Evolutionary conservation across 2,888 invertebrate species (phyloP).

Genomic region (Julus scanicus): DNA sequence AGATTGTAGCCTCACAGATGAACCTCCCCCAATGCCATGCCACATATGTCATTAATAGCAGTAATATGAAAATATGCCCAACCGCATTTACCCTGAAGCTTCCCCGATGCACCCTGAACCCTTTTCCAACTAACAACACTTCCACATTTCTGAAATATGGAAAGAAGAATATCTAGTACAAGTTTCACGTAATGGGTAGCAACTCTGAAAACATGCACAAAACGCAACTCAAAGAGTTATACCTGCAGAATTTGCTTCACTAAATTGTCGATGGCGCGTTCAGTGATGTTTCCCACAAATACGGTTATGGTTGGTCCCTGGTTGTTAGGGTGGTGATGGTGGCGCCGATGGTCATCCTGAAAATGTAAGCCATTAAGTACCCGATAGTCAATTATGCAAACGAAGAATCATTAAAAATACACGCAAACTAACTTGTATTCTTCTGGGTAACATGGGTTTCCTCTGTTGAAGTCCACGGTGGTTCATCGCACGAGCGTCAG

Average conservation of each 20-base stretch:
- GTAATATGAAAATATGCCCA: slow-evolving; percentile 14
- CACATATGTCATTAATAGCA: background rate
- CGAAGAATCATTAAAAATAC: background rate
- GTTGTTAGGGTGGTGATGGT: background rate
- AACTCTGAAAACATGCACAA: background rate
- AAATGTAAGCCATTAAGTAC: background rate
- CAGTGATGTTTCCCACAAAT: slow-evolving; percentile 96
- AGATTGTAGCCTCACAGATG: slow-evolving; percentile 17
- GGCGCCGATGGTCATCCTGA: slow-evolving; percentile 61
- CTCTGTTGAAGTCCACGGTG: slow-evolving; percentile 47
- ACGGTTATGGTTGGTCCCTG: slow-evolving; percentile 92
- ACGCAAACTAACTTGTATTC: slow-evolving; percentile 17
- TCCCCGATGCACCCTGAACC: slow-evolving; percentile 79
- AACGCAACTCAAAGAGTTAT: slow-evolving; percentile 54
- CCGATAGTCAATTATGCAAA: background rate
- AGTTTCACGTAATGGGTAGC: too few relatives aligned
- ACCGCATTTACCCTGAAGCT: slow-evolving; percentile 68
- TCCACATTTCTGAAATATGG: slow-evolving; percentile 92
- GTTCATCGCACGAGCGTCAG: slow-evolving; percentile 48
- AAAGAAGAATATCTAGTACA: too few relatives aligned
- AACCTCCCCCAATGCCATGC: slow-evolving; percentile 5
- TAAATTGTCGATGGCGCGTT: slow-evolving; percentile 94
- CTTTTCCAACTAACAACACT: slow-evolving; percentile 96
- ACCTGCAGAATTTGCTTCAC: slow-evolving; percentile 85
- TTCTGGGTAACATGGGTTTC: slow-evolving; percentile 50